Evolutionary conservation across 2,888 invertebrate species (phyloP), one percentile per base, ranked within the genome.

Genomic region (Macrostomum cliftonense): DNA sequence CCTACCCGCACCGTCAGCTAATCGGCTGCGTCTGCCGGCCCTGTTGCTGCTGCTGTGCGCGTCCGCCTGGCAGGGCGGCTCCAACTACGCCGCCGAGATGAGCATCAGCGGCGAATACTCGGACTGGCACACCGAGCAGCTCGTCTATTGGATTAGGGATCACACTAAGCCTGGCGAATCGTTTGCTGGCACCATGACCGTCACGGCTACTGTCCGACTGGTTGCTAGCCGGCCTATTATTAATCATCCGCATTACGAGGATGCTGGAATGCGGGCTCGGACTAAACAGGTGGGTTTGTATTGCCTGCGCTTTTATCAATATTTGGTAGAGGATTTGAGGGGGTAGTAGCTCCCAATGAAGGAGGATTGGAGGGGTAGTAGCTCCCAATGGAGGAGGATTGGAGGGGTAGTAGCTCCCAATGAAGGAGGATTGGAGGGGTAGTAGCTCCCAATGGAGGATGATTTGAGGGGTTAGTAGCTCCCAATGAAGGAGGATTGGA

Each of bases 191-290:
- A 80, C 85, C 43, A 81, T 86, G 79, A 82, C 86, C 1, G 74
- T 83, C 1, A 79, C 83, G 76, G 83, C 86, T 12, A 79, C 81
- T 39, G 74, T 87, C 13, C 77, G 86, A 72, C 70, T 88, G 49
- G 77, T 79, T 12, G 81, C 86, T 0, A 71, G 77, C 9, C 72
- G 85, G 28, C 81, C 85, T 0, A 78, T 87, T 43, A 79, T 83
- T 0, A 81, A 83, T 54, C 86, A 87, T 69, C 86, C 87, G 0
- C 85, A 85, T 63, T 83, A 86, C 62, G 87, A 87, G 65, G 79
- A 82, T 68, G 74, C 75, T 36, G 79, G 78, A 46, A 77, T 84
- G 55, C 78, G 83, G 83, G 83, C 79, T 52, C 75, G 83, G n/a
- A 83, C 82, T 28, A 28, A 28, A 28, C 28, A 28, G 28, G 28